Evolutionary conservation across 1,140 invertebrate species (phyloP).

Genomic region (Belonocnema kinseyi): DNA sequence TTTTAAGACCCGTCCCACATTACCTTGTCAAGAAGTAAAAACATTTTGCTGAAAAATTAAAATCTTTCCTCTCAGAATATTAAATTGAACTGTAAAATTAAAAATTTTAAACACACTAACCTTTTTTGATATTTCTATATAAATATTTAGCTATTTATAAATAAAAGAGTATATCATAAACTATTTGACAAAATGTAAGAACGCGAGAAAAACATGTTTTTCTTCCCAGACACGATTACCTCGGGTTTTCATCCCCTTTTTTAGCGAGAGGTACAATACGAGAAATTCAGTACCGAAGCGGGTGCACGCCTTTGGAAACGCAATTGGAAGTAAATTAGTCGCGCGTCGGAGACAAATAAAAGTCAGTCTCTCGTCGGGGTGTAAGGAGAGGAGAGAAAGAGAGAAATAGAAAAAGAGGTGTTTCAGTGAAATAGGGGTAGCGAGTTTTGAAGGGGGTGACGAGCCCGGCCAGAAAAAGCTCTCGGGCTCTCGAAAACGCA

Average conservation of each 20-base stretch:
- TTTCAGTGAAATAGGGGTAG: neutral
- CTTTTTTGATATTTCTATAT: too few species aligned
- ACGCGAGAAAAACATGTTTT: constrained; percentile 23
- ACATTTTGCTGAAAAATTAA: too few species aligned
- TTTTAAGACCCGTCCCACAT: too few species aligned
- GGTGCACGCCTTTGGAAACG: constrained; percentile 34
- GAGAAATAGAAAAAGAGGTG: neutral
- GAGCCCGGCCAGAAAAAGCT: constrained; percentile 28
- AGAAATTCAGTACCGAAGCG: constrained; percentile 10
- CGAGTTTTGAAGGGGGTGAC: constrained; percentile 6
- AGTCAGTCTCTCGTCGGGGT: constrained; percentile 10
- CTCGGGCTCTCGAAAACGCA: constrained; percentile 37
- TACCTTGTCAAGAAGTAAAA: too few species aligned
- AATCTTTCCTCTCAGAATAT: too few species aligned
- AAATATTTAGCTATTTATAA: too few species aligned
- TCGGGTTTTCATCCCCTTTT: neutral
- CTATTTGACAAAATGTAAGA: neutral
- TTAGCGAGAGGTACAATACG: constrained; percentile 1
- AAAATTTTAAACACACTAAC: too few species aligned
- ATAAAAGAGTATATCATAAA: neutral
- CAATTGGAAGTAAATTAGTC: constrained; percentile 64
- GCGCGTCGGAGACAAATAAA: constrained; percentile 35
- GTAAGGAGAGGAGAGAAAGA: neutral
- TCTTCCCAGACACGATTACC: constrained; percentile 12
- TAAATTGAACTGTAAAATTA: too few species aligned